Evolutionary conservation across 2,797 vertebrate genomes (phyloP).

Genomic region (Myotis findleyi): DNA sequence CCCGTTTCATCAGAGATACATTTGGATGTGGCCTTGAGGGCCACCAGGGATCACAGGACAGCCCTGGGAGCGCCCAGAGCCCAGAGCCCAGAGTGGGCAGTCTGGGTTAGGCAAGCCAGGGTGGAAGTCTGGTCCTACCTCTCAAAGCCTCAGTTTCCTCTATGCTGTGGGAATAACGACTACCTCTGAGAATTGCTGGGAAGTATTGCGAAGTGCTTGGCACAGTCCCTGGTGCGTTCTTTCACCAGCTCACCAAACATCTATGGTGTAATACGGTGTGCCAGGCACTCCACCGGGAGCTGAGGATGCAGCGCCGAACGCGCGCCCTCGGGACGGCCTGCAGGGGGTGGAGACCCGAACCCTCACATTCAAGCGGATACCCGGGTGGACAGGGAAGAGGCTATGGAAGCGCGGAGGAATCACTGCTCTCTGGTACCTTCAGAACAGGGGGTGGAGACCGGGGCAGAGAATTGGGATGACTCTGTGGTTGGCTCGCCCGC

Average conservation of each 20-base stretch:
- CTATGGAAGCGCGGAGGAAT: background rate
- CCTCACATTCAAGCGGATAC: background rate
- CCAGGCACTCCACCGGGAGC: background rate
- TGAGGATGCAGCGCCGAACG: background rate
- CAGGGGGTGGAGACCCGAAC: background rate
- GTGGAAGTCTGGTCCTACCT: background rate
- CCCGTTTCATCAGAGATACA: background rate
- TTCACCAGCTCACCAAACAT: background rate
- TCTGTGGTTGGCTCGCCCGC: background rate
- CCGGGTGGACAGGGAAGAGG: background rate
- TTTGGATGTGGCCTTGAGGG: background rate
- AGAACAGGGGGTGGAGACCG: accelerated
- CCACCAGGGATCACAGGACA: background rate
- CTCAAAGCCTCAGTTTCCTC: background rate
- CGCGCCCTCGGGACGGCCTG: background rate
- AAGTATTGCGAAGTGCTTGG: background rate
- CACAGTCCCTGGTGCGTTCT: background rate
- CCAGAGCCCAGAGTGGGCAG: background rate
- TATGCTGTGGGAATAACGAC: background rate
- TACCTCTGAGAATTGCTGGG: background rate
- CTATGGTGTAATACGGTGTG: background rate
- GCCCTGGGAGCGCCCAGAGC: background rate
- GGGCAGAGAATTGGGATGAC: background rate
- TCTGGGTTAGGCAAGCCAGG: background rate
- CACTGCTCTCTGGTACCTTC: slow-evolving; percentile 1